phyloP scores from a whole-genome alignment of 2,113 vertebrate species.

The Manacus vitellinus region DNA sequence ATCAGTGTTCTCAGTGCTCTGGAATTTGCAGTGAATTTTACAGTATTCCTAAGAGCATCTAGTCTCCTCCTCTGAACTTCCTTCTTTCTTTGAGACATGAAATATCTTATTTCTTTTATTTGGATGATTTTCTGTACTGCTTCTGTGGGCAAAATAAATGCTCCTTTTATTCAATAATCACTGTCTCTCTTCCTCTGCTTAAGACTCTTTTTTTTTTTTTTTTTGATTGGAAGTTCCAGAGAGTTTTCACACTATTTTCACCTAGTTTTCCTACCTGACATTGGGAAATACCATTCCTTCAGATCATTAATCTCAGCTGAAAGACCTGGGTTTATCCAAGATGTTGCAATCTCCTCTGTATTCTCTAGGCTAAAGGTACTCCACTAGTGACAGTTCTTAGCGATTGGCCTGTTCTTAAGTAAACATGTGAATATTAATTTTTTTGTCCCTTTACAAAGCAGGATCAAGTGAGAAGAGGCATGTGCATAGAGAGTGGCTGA shows the following conservation, averaged over 20 bases:
- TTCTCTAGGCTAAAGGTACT: conserved; percentile 7
- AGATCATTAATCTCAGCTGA: not conserved
- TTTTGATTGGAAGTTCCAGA: not conserved
- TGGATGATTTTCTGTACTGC: not conserved
- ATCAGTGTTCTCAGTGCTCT: conserved; percentile 25
- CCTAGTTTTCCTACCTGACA: not conserved
- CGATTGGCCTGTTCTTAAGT: not conserved
- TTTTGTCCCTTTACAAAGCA: not conserved
- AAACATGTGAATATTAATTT: not conserved
- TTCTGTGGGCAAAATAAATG: not conserved
- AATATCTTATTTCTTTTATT: not conserved
- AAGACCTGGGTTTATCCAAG: conserved; percentile 2
- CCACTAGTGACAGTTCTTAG: not conserved
- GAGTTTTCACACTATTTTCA: not conserved
- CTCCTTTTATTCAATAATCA: not conserved
- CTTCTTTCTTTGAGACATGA: not conserved
- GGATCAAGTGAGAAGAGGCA: not conserved
- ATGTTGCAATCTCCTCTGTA: conserved; percentile 16
- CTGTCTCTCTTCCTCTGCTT: not conserved
- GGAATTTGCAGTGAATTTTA: conserved; percentile 50
- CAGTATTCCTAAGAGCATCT: not conserved
- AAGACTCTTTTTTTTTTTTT: not conserved
- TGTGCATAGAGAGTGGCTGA: not conserved
- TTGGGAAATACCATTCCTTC: conserved; percentile 2
- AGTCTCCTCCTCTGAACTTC: not conserved